phyloP scores from a whole-genome alignment of 2,113 vertebrate species.

The Fukomys damarensis region DNA sequence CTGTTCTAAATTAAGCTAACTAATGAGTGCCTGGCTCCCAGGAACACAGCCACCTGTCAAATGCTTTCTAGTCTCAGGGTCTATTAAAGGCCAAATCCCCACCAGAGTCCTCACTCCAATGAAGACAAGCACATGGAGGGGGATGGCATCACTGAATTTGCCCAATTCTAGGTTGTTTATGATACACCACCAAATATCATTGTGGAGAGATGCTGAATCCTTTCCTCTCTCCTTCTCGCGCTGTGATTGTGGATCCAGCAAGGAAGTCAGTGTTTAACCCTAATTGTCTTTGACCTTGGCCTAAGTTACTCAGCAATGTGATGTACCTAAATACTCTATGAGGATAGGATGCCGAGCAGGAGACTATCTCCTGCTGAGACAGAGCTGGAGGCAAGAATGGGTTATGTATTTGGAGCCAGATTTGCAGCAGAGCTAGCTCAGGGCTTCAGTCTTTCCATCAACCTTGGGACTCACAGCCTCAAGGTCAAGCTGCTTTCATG shows the following conservation, averaged over 20 bases:
- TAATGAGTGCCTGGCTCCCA: slow-evolving; percentile 39
- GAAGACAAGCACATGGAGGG: background rate
- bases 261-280: background rate
- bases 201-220: background rate
- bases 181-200: fast-evolving
- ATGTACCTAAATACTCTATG: background rate
- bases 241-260: background rate
- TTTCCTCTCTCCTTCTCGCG: background rate
- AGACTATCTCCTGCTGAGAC: background rate
- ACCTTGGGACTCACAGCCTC: background rate
- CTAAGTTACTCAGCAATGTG: background rate
- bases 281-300: background rate
- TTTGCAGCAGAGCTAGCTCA: background rate
- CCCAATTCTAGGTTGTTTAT: background rate
- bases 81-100: slow-evolving; percentile 41
- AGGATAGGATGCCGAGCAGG: background rate
- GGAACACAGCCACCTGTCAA: slow-evolving; percentile 44
- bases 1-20: slow-evolving; percentile 52
- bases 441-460: no score
- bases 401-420: background rate
- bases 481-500: background rate
- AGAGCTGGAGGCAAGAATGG: background rate
- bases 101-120: background rate
- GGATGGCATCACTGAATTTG: background rate
- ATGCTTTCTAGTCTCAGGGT: slow-evolving; percentile 30